Evolutionary conservation across 2,113 vertebrate species (phyloP).

Genomic region (Mesocricetus auratus): DNA sequence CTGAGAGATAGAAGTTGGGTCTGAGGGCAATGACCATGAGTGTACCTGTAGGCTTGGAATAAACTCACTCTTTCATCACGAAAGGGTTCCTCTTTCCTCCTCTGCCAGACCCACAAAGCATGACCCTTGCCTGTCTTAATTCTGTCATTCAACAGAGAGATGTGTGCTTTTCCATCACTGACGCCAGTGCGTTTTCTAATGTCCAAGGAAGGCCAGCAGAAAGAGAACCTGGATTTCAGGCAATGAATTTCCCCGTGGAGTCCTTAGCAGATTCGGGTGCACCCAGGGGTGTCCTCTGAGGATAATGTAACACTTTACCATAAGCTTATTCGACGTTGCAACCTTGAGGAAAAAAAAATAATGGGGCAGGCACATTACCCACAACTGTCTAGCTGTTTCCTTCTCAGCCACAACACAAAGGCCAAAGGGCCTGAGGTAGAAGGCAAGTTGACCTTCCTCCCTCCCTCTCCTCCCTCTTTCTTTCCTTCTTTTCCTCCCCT

Average conservation of each 20-base stretch:
- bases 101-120: conserved; percentile 3
- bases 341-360: conserved; percentile 72
- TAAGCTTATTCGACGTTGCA: conserved; percentile 74
- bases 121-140: conserved; percentile 37
- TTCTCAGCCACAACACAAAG: conserved; percentile 50
- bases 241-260: conserved; percentile 57
- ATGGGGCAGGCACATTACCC: conserved; percentile 62
- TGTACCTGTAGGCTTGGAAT: neutral
- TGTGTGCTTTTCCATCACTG: conserved; percentile 39
- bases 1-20: neutral
- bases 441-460: neutral
- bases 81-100: neutral
- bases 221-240: conserved; percentile 68
- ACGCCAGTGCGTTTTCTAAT: conserved; percentile 44
- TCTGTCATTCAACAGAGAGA: neutral
- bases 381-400: conserved; percentile 62
- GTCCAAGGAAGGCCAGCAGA: conserved; percentile 51
- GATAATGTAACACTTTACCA: conserved; percentile 69
- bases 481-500: too few relatives aligned
- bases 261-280: conserved; percentile 62
- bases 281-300: conserved; percentile 68
- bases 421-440: neutral
- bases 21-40: neutral
- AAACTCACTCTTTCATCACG: neutral
- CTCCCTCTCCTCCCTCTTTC: too few relatives aligned